These are phyloP conservation scores for Microcebus tavaratra DNA, from an alignment of 2,113 vertebrate species.

Conservation along the genomic window DNA sequence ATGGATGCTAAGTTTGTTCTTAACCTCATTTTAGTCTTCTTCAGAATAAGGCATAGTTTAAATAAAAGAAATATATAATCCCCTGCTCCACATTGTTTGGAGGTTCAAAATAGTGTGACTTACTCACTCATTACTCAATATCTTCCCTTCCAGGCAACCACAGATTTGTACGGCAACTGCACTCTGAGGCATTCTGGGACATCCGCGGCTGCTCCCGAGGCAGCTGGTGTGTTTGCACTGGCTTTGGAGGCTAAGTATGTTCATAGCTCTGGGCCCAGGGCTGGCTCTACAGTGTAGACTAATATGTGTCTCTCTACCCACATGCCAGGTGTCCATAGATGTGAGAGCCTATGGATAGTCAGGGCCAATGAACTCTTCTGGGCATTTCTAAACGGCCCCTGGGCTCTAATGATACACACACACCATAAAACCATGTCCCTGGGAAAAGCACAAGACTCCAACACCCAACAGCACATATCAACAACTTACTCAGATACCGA, in stretches of 20 bases:
- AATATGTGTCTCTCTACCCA: not conserved
- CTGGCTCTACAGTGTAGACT: not conserved
- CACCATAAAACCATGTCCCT: not conserved
- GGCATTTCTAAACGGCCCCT: not conserved
- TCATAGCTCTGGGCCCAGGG: constrained; percentile 14
- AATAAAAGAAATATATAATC: not conserved
- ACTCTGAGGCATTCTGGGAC: constrained; percentile 98
- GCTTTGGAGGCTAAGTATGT: constrained; percentile 98
- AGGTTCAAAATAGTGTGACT: not conserved
- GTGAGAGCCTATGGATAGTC: not conserved
- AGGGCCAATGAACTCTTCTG: not conserved
- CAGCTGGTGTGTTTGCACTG: constrained; percentile 97
- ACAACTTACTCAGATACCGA: not conserved
- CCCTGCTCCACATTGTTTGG: not conserved
- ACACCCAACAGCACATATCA: not conserved
- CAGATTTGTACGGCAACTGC: constrained; percentile 98
- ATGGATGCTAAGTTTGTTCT: not conserved
- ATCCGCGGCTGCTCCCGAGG: constrained; percentile 97
- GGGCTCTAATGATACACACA: not conserved
- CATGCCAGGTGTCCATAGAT: not conserved
- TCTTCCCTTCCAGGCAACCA: constrained; percentile 91
- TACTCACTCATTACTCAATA: constrained; percentile 47
- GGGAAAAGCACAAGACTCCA: not conserved
- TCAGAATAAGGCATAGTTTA: not conserved
- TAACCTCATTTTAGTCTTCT: constrained; percentile 16